phyloP scores from a whole-genome alignment of 2,888 invertebrate genomes.

The Fragum sueziense region DNA sequence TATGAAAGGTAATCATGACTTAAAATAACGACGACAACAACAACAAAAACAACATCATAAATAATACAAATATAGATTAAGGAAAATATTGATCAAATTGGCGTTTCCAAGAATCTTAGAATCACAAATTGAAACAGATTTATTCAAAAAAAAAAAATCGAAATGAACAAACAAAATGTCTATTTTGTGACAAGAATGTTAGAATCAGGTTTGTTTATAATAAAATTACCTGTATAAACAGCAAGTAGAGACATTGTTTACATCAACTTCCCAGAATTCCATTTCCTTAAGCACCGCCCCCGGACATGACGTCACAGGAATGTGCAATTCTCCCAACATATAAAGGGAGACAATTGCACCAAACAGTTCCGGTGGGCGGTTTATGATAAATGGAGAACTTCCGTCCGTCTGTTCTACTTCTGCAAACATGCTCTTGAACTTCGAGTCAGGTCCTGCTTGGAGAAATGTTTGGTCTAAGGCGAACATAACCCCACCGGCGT shows the following conservation, averaged over 20 bases:
- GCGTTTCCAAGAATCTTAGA: too few relatives aligned
- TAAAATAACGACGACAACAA: too few relatives aligned
- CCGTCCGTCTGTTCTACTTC: neutral
- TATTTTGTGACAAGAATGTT: too few relatives aligned
- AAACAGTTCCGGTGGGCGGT: slow-evolving; percentile 47
- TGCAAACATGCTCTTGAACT: neutral
- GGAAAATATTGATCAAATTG: too few relatives aligned
- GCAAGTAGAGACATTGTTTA: slow-evolving; percentile 29
- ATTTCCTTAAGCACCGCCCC: slow-evolving; percentile 53
- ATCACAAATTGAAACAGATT: too few relatives aligned
- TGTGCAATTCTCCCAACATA: slow-evolving; percentile 52
- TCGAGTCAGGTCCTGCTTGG: neutral
- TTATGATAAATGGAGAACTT: slow-evolving; percentile 1
- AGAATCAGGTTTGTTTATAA: too few relatives aligned
- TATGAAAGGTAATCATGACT: too few relatives aligned
- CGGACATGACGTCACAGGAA: slow-evolving; percentile 51
- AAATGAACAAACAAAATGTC: too few relatives aligned
- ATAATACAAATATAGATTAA: too few relatives aligned
- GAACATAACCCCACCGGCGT: neutral
- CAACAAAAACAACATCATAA: too few relatives aligned
- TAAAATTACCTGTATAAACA: slow-evolving; percentile 39
- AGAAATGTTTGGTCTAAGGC: neutral
- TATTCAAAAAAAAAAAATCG: too few relatives aligned
- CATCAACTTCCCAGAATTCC: slow-evolving; percentile 53
- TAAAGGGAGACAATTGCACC: slow-evolving; percentile 46